Conservation (phyloP, 2,888 invertebrate species). For the Dione vanillae region DNA sequence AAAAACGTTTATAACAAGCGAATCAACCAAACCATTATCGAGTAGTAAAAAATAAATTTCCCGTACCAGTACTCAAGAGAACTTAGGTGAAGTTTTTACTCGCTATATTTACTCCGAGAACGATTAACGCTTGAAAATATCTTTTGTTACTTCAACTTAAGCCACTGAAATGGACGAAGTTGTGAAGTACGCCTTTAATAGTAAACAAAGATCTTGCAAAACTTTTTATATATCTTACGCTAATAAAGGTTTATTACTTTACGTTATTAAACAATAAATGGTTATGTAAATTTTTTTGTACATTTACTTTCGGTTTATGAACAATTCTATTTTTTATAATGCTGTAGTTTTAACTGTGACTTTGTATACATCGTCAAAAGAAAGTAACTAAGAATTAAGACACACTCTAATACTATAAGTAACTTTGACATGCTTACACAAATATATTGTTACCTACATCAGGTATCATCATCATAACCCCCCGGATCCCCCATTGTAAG, state of each 20-base stretch:
- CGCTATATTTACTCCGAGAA: constrained; percentile 46
- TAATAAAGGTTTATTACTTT: constrained; percentile 28
- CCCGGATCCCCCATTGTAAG: too few species aligned
- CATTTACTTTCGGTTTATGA: too few species aligned
- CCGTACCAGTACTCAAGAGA: constrained; percentile 29
- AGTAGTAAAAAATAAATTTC: constrained; percentile 41
- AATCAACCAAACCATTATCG: constrained; percentile 31
- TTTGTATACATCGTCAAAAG: too few species aligned
- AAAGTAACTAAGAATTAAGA: too few species aligned
- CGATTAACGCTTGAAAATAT: constrained; percentile 45
- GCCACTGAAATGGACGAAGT: constrained; percentile 41
- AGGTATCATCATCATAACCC: too few species aligned
- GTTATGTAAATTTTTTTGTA: background rate
- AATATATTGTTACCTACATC: too few species aligned
- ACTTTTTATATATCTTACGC: constrained; percentile 30
- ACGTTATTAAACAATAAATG: constrained; percentile 7
- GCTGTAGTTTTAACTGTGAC: too few species aligned
- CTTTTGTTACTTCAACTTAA: constrained; percentile 41
- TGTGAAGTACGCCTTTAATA: constrained; percentile 36
- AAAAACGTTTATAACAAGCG: constrained; percentile 28
- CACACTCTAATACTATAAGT: too few species aligned
- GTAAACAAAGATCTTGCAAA: constrained; percentile 32
- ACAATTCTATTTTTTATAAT: too few species aligned
- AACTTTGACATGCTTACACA: too few species aligned
- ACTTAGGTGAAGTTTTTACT: constrained; percentile 48